Evolutionary conservation across 2,113 vertebrate species (phyloP).

Genomic region (Pagrus major): DNA sequence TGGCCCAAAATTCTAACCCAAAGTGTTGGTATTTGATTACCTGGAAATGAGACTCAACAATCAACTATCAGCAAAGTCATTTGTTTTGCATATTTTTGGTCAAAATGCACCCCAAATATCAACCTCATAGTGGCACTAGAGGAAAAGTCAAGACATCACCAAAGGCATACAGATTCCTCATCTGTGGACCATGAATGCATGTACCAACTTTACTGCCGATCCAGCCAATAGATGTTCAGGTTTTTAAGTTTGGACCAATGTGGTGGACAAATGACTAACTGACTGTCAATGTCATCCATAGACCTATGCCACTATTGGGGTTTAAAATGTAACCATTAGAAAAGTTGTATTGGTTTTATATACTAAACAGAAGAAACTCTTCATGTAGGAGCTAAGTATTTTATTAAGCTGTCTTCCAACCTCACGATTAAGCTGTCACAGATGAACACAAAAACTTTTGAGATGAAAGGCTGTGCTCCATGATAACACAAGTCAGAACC

Average conservation of each 20-base stretch:
- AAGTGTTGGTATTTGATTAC: too few relatives aligned
- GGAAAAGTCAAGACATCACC: not conserved
- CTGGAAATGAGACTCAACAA: too few relatives aligned
- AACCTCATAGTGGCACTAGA: not conserved
- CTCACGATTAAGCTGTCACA: not conserved
- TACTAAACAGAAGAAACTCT: not conserved
- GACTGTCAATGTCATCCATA: not conserved
- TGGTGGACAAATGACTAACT: too few relatives aligned
- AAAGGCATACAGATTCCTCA: not conserved
- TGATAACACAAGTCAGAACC: not conserved
- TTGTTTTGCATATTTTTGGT: not conserved
- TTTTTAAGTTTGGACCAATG: not conserved
- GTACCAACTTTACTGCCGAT: not conserved
- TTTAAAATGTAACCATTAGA: not conserved
- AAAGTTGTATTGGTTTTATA: not conserved
- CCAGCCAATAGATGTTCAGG: not conserved
- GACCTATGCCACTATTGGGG: too few relatives aligned
- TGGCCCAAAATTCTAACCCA: too few relatives aligned
- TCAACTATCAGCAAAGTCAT: too few relatives aligned
- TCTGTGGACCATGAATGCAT: not conserved
- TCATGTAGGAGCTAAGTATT: too few relatives aligned
- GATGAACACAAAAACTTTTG: not conserved
- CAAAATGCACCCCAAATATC: not conserved
- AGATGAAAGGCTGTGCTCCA: not conserved
- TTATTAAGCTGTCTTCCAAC: not conserved